Evolutionary conservation across 2,797 vertebrate genomes (phyloP), one percentile per base, ranked within the genome.

Genomic region (Coccyzus lansbergi): DNA sequence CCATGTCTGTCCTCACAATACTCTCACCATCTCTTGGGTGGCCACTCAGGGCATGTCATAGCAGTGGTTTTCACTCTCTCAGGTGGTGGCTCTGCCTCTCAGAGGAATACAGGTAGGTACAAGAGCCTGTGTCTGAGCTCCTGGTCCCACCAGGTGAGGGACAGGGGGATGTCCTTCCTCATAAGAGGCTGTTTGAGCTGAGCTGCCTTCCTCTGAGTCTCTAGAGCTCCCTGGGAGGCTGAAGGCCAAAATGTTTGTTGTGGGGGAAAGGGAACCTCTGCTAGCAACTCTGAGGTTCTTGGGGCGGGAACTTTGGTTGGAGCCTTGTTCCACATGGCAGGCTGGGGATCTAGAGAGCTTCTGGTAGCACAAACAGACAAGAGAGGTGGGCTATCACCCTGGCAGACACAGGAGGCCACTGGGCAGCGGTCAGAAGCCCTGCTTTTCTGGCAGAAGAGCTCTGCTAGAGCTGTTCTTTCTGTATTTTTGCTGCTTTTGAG

Each of bases 311-410:
- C 0, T 0, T 31, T 59, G 67, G 7, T n/a, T 83, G 52, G 16
- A 60, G 29, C 25, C 60, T 65, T 0, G 1, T 80, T 40, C 56
- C 0, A 0, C n/a, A 5, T 0, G 3, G 40, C 0, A 2, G 42
- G 29, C 53, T 67, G 36, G 55, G 25, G 28, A 29, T 69, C 34
- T 0, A 1, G 44, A 33, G 60, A 72, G 28, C 64, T 38, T 56
- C 48, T 76, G 64, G 28, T 40, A 76, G 52, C 7, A 10, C 4
- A 4, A 16, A n/a, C 9, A 7, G 11, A 44, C 38, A 33, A 52
- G 16, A 77, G 31, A 36, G 40, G 34, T n/a, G 55, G 28, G 11
- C 26, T 46, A 4, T 79, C 2, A 0, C 22, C 28, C 63, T 29
- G 44, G 38, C 58, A 75, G 60, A 51, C 53, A 22, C 34, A 53